Conservation (phyloP, 2,797 vertebrate genomes). For the Lophius americanus region DNA sequence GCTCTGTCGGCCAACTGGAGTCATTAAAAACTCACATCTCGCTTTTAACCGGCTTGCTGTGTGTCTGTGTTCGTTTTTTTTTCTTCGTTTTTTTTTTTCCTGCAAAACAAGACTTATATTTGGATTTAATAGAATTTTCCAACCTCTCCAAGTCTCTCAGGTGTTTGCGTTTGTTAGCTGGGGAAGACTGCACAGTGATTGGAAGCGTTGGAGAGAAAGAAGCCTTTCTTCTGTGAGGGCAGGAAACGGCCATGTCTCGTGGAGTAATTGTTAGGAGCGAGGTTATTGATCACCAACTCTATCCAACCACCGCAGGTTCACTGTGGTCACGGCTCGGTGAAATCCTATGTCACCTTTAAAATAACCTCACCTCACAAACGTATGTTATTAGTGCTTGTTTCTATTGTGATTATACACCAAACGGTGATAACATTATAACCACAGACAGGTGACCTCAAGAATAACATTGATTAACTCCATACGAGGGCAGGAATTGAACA, state of each 20-base stretch:
- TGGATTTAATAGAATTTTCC: constrained; percentile 32
- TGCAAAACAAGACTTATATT: constrained; percentile 39
- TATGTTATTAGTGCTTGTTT: not conserved
- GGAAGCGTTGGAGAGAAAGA: constrained; percentile 30
- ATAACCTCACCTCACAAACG: constrained; percentile 10
- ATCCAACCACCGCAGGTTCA: constrained; percentile 24
- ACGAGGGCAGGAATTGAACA: too few species aligned
- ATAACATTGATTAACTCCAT: too few species aligned
- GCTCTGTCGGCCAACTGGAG: constrained; percentile 52
- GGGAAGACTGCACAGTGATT: constrained; percentile 15
- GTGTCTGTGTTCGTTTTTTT: not conserved
- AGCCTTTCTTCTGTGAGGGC: constrained; percentile 7
- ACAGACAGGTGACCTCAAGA: too few species aligned
- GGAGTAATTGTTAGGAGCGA: constrained; percentile 27
- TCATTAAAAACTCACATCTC: constrained; percentile 63
- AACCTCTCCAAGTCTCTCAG: constrained; percentile 17
- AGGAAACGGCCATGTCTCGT: constrained; percentile 19
- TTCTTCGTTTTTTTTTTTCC: constrained; percentile 15
- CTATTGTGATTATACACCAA: constrained; percentile 9
- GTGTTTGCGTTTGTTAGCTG: constrained; percentile 22
- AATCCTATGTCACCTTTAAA: constrained; percentile 7
- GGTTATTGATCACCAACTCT: constrained; percentile 40
- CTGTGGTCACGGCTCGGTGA: constrained; percentile 7
- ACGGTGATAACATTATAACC: too few species aligned
- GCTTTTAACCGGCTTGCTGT: constrained; percentile 37